These are phyloP conservation scores for Sprattus sprattus DNA, from an alignment of 2,113 vertebrate species.

Conservation along the genomic window DNA sequence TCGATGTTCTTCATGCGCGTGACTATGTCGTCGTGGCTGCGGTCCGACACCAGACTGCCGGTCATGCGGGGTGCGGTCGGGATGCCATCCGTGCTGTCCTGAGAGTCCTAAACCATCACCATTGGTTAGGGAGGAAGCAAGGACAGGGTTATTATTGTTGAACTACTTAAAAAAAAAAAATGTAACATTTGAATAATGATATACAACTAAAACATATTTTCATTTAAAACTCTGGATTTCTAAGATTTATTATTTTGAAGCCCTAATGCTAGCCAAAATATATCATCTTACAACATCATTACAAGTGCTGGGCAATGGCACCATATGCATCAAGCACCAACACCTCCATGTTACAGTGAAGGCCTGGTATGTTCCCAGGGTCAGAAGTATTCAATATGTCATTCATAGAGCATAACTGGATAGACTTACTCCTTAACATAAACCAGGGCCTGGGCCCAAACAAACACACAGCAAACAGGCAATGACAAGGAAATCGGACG, in stretches of 20 bases:
- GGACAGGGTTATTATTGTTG: not conserved
- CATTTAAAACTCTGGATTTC: not conserved
- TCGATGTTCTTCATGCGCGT: constrained; percentile 96
- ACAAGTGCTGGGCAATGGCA: not conserved
- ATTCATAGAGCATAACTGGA: not conserved
- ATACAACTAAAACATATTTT: not conserved
- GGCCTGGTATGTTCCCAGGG: not conserved
- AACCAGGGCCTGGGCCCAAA: not conserved
- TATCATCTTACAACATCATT: not conserved
- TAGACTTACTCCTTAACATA: not conserved
- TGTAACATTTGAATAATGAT: not conserved
- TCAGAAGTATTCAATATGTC: not conserved
- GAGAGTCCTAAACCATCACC: constrained; percentile 77
- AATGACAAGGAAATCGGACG: constrained; percentile 66
- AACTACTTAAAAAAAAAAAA: not conserved
- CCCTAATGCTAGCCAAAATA: not conserved
- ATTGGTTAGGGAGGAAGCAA: constrained; percentile 5
- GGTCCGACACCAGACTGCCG: constrained; percentile 88
- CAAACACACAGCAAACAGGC: constrained; percentile 56
- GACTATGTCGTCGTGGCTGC: constrained; percentile 93
- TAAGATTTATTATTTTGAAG: not conserved
- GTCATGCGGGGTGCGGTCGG: constrained; percentile 90
- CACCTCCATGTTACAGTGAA: not conserved
- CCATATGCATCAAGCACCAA: not conserved
- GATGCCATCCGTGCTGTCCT: constrained; percentile 91